Base-by-base conservation (phyloP, 2,113 vertebrate species). In the Taurulus bubalis region DNA sequence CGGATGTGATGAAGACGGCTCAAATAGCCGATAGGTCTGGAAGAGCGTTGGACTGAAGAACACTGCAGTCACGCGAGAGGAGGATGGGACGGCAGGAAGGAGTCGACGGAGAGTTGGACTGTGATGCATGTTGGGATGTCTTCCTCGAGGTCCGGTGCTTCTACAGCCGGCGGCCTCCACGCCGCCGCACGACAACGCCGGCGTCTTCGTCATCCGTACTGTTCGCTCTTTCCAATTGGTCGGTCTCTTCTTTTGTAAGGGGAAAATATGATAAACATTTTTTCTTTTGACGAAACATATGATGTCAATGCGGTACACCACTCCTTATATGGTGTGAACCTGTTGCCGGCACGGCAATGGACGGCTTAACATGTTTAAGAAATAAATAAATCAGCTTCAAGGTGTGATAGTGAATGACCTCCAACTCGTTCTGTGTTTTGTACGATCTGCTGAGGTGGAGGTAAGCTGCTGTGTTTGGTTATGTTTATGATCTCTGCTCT, bases 261-360 rank as follows among this genome's bases (percentile, higher is more conserved):
- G 91, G 80, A 88, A 92, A 89, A 86, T 82, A 87, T 71, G 79
- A 84, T 85, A 80, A 90, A 83, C 59, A 80, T 85, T 91, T 32
- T n/a, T 32, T 92, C 49, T 91, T 93, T 92, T 63, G 83, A 90
- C 60, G 59, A 91, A 92, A 90, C 82, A 83, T 92, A 94, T 92
- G 93, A 94, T 94, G 93, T 93, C 93, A 94, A 79, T 90, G 90
- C 90, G 90, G 91, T 84, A 84, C 90, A 92, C 90, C 90, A 89
- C 85, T 90, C 84, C 91, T 93, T 91, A 86, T 72, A 89, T 82
- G 90, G 90, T 95, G 94, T 97, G 95, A 96, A 96, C 92, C 95
- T 96, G 95, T 97, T 97, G 97, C 96, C 96, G 96, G 95, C 96
- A 96, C 94, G 95, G 96, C 96, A 96, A 97, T 96, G 93, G 96